Conservation (phyloP, 2,888 invertebrate species). For the Drosophila nr. perissopoda region DNA sequence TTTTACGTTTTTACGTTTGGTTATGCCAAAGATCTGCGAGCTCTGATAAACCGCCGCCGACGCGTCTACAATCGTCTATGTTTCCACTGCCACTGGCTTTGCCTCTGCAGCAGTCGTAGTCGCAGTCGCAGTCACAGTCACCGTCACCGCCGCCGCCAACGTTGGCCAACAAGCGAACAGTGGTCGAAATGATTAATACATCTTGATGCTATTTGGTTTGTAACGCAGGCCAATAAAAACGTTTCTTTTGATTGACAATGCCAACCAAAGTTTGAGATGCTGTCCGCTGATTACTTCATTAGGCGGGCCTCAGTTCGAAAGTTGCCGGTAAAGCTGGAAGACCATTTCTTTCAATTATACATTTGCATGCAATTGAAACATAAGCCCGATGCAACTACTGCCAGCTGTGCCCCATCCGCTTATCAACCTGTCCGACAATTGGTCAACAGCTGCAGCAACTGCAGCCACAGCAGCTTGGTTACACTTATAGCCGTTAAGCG, state of each 20-base stretch:
- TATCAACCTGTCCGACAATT: slow-evolving; percentile 62
- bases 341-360: slow-evolving; percentile 75
- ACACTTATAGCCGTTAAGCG: slow-evolving; percentile 40
- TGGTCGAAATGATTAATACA: slow-evolving; percentile 78
- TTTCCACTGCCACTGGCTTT: slow-evolving; percentile 34
- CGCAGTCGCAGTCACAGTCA: background rate
- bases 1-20: slow-evolving; percentile 60
- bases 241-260: slow-evolving; percentile 78
- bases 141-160: slow-evolving; percentile 19
- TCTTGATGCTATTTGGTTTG: slow-evolving; percentile 80
- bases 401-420: slow-evolving; percentile 54
- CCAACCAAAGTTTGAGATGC: slow-evolving; percentile 67
- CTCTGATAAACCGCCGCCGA: slow-evolving; percentile 65
- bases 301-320: slow-evolving; percentile 51
- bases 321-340: slow-evolving; percentile 30
- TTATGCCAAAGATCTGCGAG: slow-evolving; percentile 69
- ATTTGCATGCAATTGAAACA: slow-evolving; percentile 80
- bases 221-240: slow-evolving; percentile 75
- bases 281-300: slow-evolving; percentile 78
- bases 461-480: slow-evolving; percentile 2
- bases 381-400: slow-evolving; percentile 47
- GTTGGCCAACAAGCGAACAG: slow-evolving; percentile 42
- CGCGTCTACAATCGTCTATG: slow-evolving; percentile 37
- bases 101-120: slow-evolving; percentile 4
- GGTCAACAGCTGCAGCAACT: slow-evolving; percentile 57